phyloP scores from a whole-genome alignment of 1,140 invertebrate genomes.

The Eumaeus atala region DNA sequence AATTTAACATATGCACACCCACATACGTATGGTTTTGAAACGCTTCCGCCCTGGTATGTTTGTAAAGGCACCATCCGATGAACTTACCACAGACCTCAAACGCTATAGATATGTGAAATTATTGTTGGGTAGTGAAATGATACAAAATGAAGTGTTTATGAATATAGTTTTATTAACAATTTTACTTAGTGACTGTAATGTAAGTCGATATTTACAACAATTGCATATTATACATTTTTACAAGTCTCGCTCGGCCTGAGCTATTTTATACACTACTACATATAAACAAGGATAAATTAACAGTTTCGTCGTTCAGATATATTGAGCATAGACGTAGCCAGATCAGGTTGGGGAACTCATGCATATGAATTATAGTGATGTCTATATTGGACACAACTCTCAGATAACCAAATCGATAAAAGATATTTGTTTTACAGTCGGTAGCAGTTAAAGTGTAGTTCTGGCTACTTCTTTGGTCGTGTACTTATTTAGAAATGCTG shows the following conservation, averaged over 20 bases:
- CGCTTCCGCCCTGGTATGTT: no score
- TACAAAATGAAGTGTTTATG: constrained; percentile 59
- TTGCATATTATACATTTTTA: constrained; percentile 66
- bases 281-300: constrained; percentile 16
- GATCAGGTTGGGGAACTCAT: background rate
- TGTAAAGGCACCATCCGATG: no score
- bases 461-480: constrained; percentile 2
- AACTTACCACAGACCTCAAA: no score
- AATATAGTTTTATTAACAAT: constrained; percentile 74
- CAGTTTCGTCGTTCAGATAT: background rate
- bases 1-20: no score
- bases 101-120: no score
- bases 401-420: no score
- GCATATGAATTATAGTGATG: background rate
- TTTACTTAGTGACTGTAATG: constrained; percentile 70
- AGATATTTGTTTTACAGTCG: no score
- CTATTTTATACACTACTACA: constrained; percentile 17
- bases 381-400: no score
- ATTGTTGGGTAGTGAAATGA: constrained; percentile 44
- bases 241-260: constrained; percentile 34
- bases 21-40: no score
- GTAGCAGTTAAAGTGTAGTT: background rate
- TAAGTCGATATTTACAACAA: constrained; percentile 71
- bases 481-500: constrained; percentile 4
- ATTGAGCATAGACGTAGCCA: constrained; percentile 4